A percentile compares a stretch with the other conserved stretches of the same genome.
phyloP scores from a whole-genome alignment of 1,140 invertebrate species.

The Euwallacea similis region DNA sequence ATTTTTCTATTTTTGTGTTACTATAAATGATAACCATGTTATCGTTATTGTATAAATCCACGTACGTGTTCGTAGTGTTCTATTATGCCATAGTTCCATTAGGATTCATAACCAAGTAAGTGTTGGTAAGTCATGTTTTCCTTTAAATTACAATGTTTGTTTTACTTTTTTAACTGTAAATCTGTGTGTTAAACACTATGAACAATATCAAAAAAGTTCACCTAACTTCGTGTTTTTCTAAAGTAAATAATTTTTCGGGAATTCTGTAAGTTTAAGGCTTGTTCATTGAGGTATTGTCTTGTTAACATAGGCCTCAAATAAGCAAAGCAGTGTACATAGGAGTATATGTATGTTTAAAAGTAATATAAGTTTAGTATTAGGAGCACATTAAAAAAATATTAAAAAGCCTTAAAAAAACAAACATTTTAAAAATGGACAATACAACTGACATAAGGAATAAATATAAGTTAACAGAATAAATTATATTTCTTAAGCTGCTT shows the following conservation, averaged over 20 bases:
- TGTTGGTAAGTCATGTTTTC: slow-evolving; percentile 33
- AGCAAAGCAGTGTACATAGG: no score
- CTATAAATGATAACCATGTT: slow-evolving; percentile 46
- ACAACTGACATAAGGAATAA: no score
- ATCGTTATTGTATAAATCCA: slow-evolving; percentile 43
- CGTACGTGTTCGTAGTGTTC: slow-evolving; percentile 47
- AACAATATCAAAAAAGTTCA: background rate
- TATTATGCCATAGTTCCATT: slow-evolving; percentile 53
- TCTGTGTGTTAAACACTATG: background rate
- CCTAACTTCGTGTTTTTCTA: background rate
- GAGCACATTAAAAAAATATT: no score
- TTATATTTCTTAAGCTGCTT: background rate
- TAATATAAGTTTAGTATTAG: background rate
- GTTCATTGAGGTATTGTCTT: no score
- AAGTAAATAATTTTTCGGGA: background rate
- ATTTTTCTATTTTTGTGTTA: slow-evolving; percentile 20
- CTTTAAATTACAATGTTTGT: background rate
- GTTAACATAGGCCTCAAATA: no score
- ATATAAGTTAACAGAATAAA: no score
- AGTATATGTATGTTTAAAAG: background rate
- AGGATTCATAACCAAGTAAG: slow-evolving; percentile 53
- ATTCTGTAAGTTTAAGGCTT: background rate
- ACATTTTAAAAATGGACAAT: no score
- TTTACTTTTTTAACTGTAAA: background rate
- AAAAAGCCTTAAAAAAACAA: no score